A percentile compares a stretch with the other conserved stretches of the same genome.
These are phyloP conservation scores for Heterodera filipjevi DNA, from an alignment of 2,888 invertebrate genomes.

Conservation along the genomic window DNA sequence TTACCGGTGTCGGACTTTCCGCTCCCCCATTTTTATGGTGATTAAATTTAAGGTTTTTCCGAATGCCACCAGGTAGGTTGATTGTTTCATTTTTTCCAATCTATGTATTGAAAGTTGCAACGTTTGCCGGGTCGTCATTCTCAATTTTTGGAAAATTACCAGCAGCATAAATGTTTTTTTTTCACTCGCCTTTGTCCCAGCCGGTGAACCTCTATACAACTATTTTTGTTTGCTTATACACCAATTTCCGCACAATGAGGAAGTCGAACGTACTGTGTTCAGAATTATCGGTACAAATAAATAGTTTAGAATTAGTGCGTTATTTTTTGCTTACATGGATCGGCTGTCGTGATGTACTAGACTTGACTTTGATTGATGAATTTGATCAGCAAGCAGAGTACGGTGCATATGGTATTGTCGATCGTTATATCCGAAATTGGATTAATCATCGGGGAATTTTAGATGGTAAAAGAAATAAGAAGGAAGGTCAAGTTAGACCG, in stretches of 20 bases:
- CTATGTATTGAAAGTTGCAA: not conserved
- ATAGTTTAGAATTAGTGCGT: not conserved
- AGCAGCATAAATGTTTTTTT: not conserved
- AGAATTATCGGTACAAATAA: too few relatives aligned
- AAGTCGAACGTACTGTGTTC: not conserved
- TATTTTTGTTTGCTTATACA: not conserved
- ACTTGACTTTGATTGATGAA: not conserved
- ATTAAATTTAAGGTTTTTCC: too few relatives aligned
- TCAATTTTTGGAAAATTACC: not conserved
- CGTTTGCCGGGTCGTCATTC: not conserved
- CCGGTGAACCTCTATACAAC: not conserved
- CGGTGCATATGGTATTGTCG: not conserved
- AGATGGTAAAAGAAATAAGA: too few relatives aligned
- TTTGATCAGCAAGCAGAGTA: not conserved
- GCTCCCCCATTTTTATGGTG: too few relatives aligned
- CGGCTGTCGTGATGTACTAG: not conserved
- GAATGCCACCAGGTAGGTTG: not conserved
- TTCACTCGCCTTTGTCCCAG: not conserved
- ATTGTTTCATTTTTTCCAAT: not conserved
- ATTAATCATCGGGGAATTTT: not conserved
- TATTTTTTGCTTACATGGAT: not conserved
- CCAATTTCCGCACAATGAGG: not conserved
- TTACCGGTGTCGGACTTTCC: too few relatives aligned
- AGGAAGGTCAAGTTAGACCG: too few relatives aligned
- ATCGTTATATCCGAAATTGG: not conserved